Conservation (phyloP, 2,113 vertebrate genomes). For the Butastur rufipennis region DNA sequence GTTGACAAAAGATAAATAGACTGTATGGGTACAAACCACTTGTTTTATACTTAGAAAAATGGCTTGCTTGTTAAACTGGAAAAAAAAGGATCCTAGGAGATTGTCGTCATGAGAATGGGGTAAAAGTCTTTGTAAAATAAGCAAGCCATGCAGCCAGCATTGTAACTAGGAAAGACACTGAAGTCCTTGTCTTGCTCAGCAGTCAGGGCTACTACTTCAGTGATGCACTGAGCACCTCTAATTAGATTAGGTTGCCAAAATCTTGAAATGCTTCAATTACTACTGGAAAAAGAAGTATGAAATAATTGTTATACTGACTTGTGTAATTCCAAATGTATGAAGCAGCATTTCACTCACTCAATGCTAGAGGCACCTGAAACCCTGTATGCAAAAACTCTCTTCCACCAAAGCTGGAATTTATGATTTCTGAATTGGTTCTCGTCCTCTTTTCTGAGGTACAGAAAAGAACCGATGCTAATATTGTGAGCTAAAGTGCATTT, state of each 20-base stretch:
- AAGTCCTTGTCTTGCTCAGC: neutral
- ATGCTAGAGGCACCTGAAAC: neutral
- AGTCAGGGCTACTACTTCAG: neutral
- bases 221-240: neutral
- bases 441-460: neutral
- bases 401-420: neutral
- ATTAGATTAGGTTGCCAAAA: neutral
- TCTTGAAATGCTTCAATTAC: neutral
- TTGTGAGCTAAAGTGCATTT: neutral
- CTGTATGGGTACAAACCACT: neutral
- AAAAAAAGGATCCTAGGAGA: neutral
- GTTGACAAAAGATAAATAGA: neutral
- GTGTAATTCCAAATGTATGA: fast-evolving
- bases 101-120: neutral
- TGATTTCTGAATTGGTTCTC: neutral
- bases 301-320: neutral
- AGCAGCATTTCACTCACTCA: neutral
- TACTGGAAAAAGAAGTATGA: neutral
- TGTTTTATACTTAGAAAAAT: neutral
- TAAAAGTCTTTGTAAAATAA: neutral
- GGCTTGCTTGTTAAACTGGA: neutral
- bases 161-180: neutral
- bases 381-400: neutral
- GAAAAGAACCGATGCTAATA: neutral
- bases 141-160: neutral